Evolutionary conservation across 2,113 vertebrate species (phyloP), one percentile per base, ranked within the genome.

Genomic region (Caranx melampygus): DNA sequence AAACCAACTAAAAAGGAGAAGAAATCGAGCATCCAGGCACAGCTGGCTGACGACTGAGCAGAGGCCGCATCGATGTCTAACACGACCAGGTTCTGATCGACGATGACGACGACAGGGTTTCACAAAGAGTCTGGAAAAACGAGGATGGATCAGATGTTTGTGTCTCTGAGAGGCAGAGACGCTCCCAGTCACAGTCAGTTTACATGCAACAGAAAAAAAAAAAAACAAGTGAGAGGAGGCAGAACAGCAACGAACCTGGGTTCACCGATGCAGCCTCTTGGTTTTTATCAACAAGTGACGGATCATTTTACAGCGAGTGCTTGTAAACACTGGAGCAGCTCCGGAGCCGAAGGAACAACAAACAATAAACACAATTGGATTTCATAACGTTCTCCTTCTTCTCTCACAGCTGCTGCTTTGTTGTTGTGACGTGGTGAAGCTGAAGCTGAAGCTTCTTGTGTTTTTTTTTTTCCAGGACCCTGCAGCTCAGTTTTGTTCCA

Each of bases 21-120:
- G 18, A 33, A 16, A 13, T 51, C n/a, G 0, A 3, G 44, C 51
- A 47, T 62, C 40, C 26, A 5, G 1, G 11, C 35, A 7, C 6
- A 5, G 33, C 52, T 79, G 61, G 34, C 61, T 65, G 44, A 66
- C 34, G 59, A 31, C 37, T 21, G 55, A 68, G 8, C 33, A 51
- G 12, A 44, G 60, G 37, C 44, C 3, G 35, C 35, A 34, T 52
- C 20, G 3, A 9, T 7, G 16, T 18, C n/a, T 5, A 40, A 42
- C 40, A 37, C 35, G 11, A 45, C 44, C 44, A 16, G 45, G 4
- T 15, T 15, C 45, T 15, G 45, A 13, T 20, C 49, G 9, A 20
- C 52, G 13, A 9, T 9, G 40, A 40, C 40, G 10, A 1, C 10
- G 35, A 54, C 45, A n/a, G 57, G 45, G 47, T 26, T 33, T 34